phyloP scores from a whole-genome alignment of 2,888 invertebrate genomes.

The Sphaeridia pumilis region DNA sequence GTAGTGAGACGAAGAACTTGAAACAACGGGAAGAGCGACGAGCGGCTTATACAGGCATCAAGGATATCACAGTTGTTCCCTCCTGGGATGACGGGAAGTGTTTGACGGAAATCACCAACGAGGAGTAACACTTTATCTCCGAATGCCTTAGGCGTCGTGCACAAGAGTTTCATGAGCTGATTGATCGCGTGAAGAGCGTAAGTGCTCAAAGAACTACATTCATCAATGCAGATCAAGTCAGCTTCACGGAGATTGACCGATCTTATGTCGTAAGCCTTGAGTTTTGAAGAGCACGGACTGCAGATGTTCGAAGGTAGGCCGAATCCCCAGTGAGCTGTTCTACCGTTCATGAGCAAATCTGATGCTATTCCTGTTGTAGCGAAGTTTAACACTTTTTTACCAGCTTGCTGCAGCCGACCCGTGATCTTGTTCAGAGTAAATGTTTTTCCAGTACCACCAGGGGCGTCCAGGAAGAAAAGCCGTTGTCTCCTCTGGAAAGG shows the following conservation, averaged over 20 bases:
- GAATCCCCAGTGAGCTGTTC: slow-evolving; percentile 36
- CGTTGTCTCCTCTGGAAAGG: too few species aligned
- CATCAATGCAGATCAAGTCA: not conserved
- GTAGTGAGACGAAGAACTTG: not conserved
- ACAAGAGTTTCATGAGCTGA: not conserved
- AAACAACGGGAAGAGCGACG: not conserved
- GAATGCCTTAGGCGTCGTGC: not conserved
- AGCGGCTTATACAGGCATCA: not conserved
- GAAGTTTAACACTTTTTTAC: not conserved
- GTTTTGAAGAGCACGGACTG: not conserved
- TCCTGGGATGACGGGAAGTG: not conserved
- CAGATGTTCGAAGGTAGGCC: slow-evolving; percentile 22
- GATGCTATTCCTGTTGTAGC: slow-evolving; percentile 33
- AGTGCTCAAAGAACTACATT: not conserved
- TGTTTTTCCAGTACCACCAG: slow-evolving; percentile 39
- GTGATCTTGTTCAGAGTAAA: not conserved
- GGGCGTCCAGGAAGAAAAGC: slow-evolving; percentile 37
- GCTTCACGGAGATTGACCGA: not conserved
- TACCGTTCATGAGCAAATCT: slow-evolving; percentile 28
- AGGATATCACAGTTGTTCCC: not conserved
- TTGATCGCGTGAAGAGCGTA: not conserved
- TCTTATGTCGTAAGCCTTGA: not conserved
- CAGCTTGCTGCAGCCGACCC: not conserved
- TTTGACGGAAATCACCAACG: not conserved
- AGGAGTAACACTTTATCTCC: not conserved